Base-by-base conservation (phyloP, 2,797 vertebrate species). In the Sylvilagus floridanus region DNA sequence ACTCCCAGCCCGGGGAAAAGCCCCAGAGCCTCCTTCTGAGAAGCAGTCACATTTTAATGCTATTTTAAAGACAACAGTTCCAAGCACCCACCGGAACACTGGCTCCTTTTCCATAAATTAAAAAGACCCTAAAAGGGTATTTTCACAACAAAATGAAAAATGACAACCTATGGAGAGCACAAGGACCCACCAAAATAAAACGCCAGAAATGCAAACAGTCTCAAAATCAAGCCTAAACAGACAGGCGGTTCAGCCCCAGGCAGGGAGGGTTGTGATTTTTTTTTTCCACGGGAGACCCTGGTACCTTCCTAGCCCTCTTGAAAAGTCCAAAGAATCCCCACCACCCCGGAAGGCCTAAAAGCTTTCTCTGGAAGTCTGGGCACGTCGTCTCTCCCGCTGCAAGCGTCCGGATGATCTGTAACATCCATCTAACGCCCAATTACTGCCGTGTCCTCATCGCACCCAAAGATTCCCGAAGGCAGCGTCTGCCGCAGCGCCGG, bases 381-480 rank as follows among this genome's bases (percentile, higher is more conserved):
- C 69, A 42, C 50, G 77, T 79, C 66, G 37, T 82, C 83, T 32
- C 35, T 47, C n/a, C 42, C 75, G 79, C 13, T 0, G 52, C 92
- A 77, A n/a, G 16, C 82, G n/a, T 88, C 6, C 1, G 35, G 71
- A 77, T 69, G 63, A 86, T 69, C 75, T 71, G 94, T 84, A 88
- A 83, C 88, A 85, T 82, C 83, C 93, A 91, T 81, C 73, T 76
- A 85, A 90, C 88, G 83, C 94, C 90, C 90, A 85, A 65, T 63
- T 93, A 47, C 47, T 60, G 78, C 54, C n/a, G 37, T 92, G 90
- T 85, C 92, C 92, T 90, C 94, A 69, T 96, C 96, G 93, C 95
- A 94, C 90, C 90, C 92, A 84, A 86, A 94, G 82, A 94, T 79
- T 90, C 96, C 95, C 90, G 37, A 95, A 96, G 93, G 94, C 94